Evolutionary conservation across 2,888 invertebrate genomes (phyloP).

Genomic region (Drosophila austrosaltans): DNA sequence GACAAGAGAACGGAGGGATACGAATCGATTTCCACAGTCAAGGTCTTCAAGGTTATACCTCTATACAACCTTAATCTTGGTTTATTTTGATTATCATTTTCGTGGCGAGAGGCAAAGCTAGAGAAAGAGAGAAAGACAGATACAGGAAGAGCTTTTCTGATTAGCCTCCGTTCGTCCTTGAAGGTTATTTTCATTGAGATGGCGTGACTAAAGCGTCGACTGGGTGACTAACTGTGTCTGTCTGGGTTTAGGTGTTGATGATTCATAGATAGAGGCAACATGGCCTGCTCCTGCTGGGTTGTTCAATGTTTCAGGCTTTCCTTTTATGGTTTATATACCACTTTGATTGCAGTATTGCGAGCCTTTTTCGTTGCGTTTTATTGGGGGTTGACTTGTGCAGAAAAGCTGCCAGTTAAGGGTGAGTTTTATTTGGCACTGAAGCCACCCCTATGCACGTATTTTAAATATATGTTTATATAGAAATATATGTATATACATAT

Average conservation of each 20-base stretch:
- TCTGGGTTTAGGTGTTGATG: constrained; percentile 42
- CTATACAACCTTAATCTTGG: constrained; percentile 56
- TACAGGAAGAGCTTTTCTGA: constrained; percentile 36
- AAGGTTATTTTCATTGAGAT: constrained; percentile 45
- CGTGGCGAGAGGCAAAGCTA: constrained; percentile 33
- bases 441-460: constrained; percentile 58
- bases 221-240: constrained; percentile 32
- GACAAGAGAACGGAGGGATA: background rate
- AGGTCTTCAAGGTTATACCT: constrained; percentile 41
- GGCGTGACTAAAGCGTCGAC: constrained; percentile 39
- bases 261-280: constrained; percentile 46
- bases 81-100: constrained; percentile 78
- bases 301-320: constrained; percentile 44
- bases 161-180: constrained; percentile 65
- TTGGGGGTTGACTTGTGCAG: constrained; percentile 68
- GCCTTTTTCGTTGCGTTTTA: constrained; percentile 44
- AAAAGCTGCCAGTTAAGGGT: constrained; percentile 49
- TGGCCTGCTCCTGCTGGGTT: constrained; percentile 34
- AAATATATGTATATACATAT: constrained; percentile 10
- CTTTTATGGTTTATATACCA: constrained; percentile 51
- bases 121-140: background rate
- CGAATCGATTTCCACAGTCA: constrained; percentile 61
- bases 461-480: constrained; percentile 14
- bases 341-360: constrained; percentile 62
- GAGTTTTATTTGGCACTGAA: constrained; percentile 64